phyloP scores from a whole-genome alignment of 1,140 invertebrate species.

The Protaetia brevitarsis region DNA sequence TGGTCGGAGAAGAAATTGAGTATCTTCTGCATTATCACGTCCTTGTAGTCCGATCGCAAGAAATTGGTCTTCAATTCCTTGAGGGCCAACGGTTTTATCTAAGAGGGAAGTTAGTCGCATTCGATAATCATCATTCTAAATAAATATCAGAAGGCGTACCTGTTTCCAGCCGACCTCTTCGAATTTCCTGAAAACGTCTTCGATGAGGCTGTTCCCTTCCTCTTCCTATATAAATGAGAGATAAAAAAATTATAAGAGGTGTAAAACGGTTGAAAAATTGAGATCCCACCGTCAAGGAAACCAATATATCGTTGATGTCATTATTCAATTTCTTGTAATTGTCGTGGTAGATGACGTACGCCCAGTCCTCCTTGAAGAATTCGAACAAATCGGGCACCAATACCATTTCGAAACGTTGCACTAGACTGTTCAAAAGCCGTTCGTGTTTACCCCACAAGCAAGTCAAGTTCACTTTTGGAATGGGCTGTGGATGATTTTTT shows the following conservation, averaged over 20 bases:
- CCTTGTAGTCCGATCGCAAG: not conserved
- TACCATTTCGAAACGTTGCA: slow-evolving; percentile 53
- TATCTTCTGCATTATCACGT: not conserved
- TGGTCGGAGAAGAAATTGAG: not conserved
- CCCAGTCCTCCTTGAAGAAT: slow-evolving; percentile 62
- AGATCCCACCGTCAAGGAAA: not conserved
- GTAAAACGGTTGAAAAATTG: not conserved
- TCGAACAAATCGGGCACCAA: slow-evolving; percentile 58
- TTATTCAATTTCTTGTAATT: slow-evolving; percentile 47
- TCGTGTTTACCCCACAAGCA: slow-evolving; percentile 64
- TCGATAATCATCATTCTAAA: not conserved
- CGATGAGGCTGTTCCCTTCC: not conserved
- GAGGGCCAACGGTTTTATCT: not conserved
- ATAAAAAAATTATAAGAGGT: not conserved
- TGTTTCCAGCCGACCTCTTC: not conserved
- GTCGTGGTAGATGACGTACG: slow-evolving; percentile 59
- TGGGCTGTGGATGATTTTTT: not conserved
- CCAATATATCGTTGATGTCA: slow-evolving; percentile 10
- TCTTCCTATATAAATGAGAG: not conserved
- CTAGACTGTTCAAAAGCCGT: slow-evolving; percentile 57
- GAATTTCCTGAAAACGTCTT: not conserved
- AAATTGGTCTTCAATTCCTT: not conserved
- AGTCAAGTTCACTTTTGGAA: slow-evolving; percentile 45
- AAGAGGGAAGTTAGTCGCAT: not conserved
- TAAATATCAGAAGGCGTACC: not conserved